Conservation (phyloP, 64 coral and sea anemone genomes). For the Dendrophyllia cribrosa region DNA sequence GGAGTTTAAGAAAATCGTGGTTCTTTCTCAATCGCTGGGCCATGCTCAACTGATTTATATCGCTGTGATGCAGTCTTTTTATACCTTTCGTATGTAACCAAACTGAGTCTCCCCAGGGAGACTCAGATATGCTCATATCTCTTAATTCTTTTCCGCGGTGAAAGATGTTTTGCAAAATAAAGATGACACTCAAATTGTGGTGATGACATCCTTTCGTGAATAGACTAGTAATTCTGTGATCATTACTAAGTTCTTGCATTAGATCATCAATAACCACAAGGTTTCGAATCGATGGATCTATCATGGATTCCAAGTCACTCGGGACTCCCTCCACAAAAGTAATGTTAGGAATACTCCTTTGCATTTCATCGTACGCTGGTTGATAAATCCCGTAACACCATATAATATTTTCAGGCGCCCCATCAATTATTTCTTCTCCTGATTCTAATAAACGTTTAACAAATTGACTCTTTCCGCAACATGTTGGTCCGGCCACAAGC, state of each 20-base stretch:
- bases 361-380: conserved; percentile 30
- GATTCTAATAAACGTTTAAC: no score
- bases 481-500: conserved; percentile 57
- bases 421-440: no score
- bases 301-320: background rate
- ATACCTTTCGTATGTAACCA: no score
- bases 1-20: no score
- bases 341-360: conserved; percentile 43
- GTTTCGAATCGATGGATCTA: conserved; percentile 46
- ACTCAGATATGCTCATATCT: no score
- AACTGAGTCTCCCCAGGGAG: no score
- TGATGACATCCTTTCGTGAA: no score
- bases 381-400: conserved; percentile 70
- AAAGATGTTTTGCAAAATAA: no score
- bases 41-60: no score
- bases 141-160: background rate
- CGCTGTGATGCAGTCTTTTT: no score
- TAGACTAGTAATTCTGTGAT: background rate
- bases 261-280: conserved; percentile 59
- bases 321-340: conserved; percentile 56
- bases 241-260: conserved; percentile 56
- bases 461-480: conserved; percentile 12
- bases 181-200: no score
- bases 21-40: no score
- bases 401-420: background rate